Conservation (phyloP, 2,113 vertebrate species). For the Grammatotria lemairii region DNA sequence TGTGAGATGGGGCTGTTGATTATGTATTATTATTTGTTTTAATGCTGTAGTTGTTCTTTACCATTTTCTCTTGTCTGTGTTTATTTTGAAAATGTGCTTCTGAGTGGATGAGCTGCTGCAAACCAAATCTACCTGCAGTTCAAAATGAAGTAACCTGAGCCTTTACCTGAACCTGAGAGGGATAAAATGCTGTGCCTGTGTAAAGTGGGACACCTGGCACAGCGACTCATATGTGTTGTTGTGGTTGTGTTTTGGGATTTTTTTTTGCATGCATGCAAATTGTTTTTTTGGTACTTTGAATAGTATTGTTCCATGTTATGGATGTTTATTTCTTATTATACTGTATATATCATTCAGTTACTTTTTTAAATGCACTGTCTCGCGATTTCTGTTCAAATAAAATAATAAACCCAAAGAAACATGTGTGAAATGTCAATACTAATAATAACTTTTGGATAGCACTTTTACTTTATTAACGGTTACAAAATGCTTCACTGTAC, state of each 20-base stretch:
- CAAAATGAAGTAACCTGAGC: not conserved
- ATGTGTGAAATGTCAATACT: not conserved
- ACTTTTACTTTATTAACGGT: not conserved
- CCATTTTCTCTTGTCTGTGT: not conserved
- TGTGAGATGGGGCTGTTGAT: not conserved
- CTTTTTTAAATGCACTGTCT: not conserved
- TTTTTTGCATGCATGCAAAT: not conserved
- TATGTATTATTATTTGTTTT: not conserved
- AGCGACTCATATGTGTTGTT: not conserved
- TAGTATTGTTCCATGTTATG: not conserved
- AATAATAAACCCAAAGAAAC: not conserved
- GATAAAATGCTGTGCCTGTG: not conserved
- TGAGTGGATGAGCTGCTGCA: not conserved
- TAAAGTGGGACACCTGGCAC: not conserved
- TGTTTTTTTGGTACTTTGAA: not conserved
- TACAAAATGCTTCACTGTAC: not conserved
- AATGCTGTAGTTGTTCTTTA: not conserved
- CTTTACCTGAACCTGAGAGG: not conserved
- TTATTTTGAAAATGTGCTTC: not conserved
- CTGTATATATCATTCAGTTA: not conserved
- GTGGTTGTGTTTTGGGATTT: not conserved
- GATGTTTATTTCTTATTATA: not conserved
- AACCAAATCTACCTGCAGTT: rapidly evolving
- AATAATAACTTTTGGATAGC: not conserved
- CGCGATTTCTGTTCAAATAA: not conserved